Base-by-base conservation (phyloP, 1,140 invertebrate genomes). In the Camponotus pennsylvanicus region DNA sequence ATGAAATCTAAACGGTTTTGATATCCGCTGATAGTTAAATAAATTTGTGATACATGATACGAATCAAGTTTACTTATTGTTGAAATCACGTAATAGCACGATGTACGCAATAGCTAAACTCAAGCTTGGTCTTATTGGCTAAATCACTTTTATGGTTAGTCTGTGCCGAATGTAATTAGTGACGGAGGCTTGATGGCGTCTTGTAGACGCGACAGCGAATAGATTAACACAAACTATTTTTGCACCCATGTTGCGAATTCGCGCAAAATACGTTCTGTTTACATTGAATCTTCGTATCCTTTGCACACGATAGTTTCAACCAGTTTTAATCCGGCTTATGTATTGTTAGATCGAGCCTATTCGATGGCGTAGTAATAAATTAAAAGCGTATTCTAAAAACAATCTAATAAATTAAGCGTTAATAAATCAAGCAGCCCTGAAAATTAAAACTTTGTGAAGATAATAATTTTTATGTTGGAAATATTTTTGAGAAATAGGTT, bases 321-420 rank as follows among this genome's bases (percentile, higher is more conserved):
- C 67, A 61, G 32, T 40, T 73, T 18, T 63, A 63, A 75, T 59
- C 40, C 57, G 67, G 18, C n/a, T 18, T 37, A 61, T 37, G 27
- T 83, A 83, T 83, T 83, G 79, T 83, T 75, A 75, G 79, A 73
- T 83, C 55, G 18, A 83, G 40, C 7, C 52, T 82, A 83, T 13
- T 34, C 61, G 1, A 40, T 3, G n/a, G 27, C 40, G 42, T 11
- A 21, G 6, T 40, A 21, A 27, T 66, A 15, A 49, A 83, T 0
- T 45, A 21, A 64, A 55, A 34, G 13, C 11, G 9, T 15, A 9
- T 32, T 7, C 9, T 66, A 32, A 57, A 66, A 42, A 69, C 21
- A 21, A 21, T 21, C 21, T 42, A 82, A 32, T 27, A 42, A 4
- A n/a, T 55, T 27, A 27, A 27, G 1, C 27, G 27, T 45, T 34